Base-by-base conservation (phyloP, 2,888 invertebrate genomes). In the Acrocyrtus sp. region DNA sequence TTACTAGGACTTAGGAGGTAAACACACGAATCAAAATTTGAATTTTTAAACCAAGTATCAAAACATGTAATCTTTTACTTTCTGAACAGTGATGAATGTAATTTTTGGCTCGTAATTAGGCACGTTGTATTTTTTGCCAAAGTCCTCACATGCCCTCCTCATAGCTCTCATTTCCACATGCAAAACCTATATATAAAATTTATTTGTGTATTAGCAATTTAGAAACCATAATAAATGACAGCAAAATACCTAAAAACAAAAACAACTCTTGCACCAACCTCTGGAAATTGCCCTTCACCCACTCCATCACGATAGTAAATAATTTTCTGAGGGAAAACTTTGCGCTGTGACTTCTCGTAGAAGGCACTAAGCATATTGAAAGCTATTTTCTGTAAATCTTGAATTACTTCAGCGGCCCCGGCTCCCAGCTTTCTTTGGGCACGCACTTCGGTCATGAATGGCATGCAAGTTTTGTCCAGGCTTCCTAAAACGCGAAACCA, bases 81-180 rank as follows among this genome's bases (percentile, higher is more conserved):
- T 88, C 84, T 88, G 88, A 19, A 89, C 88, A 8, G 88, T 87
- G 67, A 88, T 85, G 82, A 88, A 88, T 15, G 88, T 89, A 65
- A 88, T 87, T n/a, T 86, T 87, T 4, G 88, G 88, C 81, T 87
- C 86, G n/a, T n/a, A n/a, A n/a, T n/a, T n/a, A n/a, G n/a, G n/a
- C n/a, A n/a, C n/a, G n/a, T n/a, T n/a, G n/a, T 88, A 89, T 48
- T 84, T 86, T 1, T 84, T 81, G 77, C 88, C 83, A 47, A 68
- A 15, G 4, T 34, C 83, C 84, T 85, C 19, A 80, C 88, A 88
- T 1, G 88, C 88, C 73, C 86, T 85, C 83, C 86, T 79, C 3
- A 83, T 75, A 51, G 81, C 80, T 15, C 29, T 48, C 62, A 81
- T 69, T 50, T 81, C 81, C n/a, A 43, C 39, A 3, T 57, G 45